Percentiles rank a stretch among this genome's conserved stretches.
Evolutionary conservation across 2,797 vertebrate genomes (phyloP).

Genomic region (Anguilla pacifica): DNA sequence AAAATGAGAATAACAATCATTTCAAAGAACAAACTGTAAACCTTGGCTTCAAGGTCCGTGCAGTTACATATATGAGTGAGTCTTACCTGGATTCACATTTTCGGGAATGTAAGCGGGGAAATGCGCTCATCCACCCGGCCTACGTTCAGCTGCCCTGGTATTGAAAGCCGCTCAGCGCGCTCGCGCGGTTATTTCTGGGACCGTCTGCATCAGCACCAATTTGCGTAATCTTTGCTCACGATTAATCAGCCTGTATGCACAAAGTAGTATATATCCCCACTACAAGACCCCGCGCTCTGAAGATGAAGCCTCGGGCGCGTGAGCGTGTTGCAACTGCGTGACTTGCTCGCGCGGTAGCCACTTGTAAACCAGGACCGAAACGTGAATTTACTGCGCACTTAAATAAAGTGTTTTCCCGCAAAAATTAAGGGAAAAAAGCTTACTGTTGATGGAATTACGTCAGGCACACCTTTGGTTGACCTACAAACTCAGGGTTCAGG

Average conservation of each 20-base stretch:
- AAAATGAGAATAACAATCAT: not conserved
- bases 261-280: no score
- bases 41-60: not conserved
- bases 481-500: not conserved
- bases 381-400: not conserved
- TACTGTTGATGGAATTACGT: not conserved
- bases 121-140: conserved; percentile 36
- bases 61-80: not conserved
- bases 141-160: conserved; percentile 44
- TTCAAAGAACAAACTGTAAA: not conserved
- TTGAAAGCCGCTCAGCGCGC: conserved; percentile 69
- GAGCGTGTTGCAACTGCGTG: not conserved
- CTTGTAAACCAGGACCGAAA: not conserved
- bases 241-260: conserved; percentile 72
- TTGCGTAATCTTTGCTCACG: conserved; percentile 87
- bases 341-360: not conserved
- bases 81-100: conserved; percentile 71
- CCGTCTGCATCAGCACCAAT: conserved; percentile 75
- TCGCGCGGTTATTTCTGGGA: conserved; percentile 71
- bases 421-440: not conserved
- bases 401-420: not conserved
- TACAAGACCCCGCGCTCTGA: not conserved
- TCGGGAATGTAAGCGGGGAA: conserved; percentile 41
- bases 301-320: not conserved
- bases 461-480: not conserved